Base-by-base conservation (phyloP, 2,797 vertebrate genomes). In the Fringilla coelebs region DNA sequence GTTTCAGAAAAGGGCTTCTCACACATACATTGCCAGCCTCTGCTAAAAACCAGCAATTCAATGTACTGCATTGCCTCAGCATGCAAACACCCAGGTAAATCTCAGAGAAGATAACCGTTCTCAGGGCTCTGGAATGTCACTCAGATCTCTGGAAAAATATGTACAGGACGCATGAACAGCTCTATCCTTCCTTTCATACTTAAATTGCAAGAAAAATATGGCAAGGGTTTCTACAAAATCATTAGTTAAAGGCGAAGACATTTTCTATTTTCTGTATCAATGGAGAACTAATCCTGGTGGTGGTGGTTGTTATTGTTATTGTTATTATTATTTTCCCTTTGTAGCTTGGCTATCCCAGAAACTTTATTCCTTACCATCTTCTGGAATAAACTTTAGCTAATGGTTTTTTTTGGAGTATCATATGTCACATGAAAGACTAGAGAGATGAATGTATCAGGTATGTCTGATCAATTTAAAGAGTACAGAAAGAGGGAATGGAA, bases 1-100 rank as follows among this genome's bases (percentile, higher is more conserved):
- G 72, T 82, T 90, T 90, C 41, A 74, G 58, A 38, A 84, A 91
- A 72, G 60, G 9, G 24, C 38, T 90, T 82, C 67, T 77, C 28
- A 34, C 15, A 40, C 3, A 0, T 20, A 34, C 10, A 2, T 76
- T 84, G 22, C 41, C 55, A 82, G 71, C 7, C 36, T 78, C 52
- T 74, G 24, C 49, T 85, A 79, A 67, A 93, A 83, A 65, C 11
- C 67, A 65, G 26, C 18, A 71, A 40, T 67, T 81, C 36, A 18
- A 55, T 75, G 68, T 17, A 34, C 21, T 43, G 28, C 49, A 46
- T 49, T 74, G 19, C 41, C 66, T 72, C 38, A 85, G 25, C 22
- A 57, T 19, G 6, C 15, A 82, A 84, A 86, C 12, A 20, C 25
- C 13, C 31, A 58, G 48, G 48, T 81, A 70, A 90, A 76, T 51